phyloP scores from a whole-genome alignment of 2,113 vertebrate genomes.

The Phocoena sinus region DNA sequence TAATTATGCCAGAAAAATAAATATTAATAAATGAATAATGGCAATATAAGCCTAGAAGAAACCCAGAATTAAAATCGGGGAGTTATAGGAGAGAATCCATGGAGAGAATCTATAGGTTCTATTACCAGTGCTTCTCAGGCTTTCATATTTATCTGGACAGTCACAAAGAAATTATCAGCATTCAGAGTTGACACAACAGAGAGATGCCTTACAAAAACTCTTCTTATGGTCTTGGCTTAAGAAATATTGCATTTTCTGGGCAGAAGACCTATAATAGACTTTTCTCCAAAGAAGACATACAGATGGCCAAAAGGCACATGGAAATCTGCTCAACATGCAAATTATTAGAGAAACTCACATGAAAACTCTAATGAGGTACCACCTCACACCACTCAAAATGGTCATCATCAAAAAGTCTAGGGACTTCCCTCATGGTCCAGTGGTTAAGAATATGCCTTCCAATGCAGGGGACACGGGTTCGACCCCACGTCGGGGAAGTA shows the following conservation, averaged over 20 bases:
- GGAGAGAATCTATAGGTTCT: not conserved
- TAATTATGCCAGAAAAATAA: constrained; percentile 32
- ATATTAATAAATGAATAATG: constrained; percentile 5
- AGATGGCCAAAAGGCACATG: not conserved
- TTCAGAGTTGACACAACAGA: constrained; percentile 28
- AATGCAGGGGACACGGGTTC: too few relatives aligned
- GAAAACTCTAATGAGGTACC: not conserved
- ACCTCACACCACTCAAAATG: not conserved
- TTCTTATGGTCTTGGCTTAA: not conserved
- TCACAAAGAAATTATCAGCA: constrained; percentile 37
- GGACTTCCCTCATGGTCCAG: too few relatives aligned
- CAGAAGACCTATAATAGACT: not conserved
- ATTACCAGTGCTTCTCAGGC: not conserved
- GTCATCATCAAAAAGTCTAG: not conserved
- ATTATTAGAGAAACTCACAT: not conserved
- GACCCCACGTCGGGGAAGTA: too few relatives aligned
- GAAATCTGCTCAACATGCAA: not conserved
- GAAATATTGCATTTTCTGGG: not conserved
- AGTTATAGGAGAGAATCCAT: constrained; percentile 15
- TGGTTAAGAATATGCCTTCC: too few relatives aligned
- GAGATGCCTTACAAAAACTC: not conserved
- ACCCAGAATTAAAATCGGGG: constrained; percentile 25
- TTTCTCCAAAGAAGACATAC: not conserved
- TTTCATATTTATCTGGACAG: constrained; percentile 20
- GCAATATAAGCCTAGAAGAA: constrained; percentile 29